Evolutionary conservation across 2,113 vertebrate species (phyloP).

Genomic region (Garra rufa): DNA sequence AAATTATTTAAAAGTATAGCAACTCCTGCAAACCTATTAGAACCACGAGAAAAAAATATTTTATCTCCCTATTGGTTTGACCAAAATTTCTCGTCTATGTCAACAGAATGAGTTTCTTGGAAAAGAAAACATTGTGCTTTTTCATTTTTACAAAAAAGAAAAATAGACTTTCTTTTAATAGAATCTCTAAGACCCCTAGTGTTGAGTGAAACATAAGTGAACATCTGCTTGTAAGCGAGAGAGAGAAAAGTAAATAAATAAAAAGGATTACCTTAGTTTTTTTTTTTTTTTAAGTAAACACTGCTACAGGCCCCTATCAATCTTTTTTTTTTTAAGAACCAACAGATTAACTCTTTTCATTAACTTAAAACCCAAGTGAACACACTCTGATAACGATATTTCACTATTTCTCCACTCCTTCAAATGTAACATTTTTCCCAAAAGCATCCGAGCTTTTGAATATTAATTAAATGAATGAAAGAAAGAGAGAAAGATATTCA

Average conservation of each 20-base stretch:
- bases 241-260: neutral
- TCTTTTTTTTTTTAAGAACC: neutral
- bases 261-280: neutral
- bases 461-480: too few species aligned
- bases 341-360: neutral
- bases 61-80: too few species aligned
- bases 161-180: neutral
- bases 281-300: neutral
- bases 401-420: neutral
- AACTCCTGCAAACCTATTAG: neutral
- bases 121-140: too few species aligned
- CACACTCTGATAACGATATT: neutral
- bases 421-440: neutral
- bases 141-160: neutral
- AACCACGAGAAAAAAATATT: neutral
- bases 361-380: neutral
- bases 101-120: too few species aligned
- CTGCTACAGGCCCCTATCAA: neutral
- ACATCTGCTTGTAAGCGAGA: neutral
- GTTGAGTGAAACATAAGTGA: neutral
- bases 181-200: neutral
- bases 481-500: too few species aligned
- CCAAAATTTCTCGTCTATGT: too few species aligned
- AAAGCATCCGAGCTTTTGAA: neutral
- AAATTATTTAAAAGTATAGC: neutral